These are phyloP conservation scores for Meloidogyne chitwoodi DNA, from an alignment of 1,140 invertebrate species.

Conservation along the genomic window DNA sequence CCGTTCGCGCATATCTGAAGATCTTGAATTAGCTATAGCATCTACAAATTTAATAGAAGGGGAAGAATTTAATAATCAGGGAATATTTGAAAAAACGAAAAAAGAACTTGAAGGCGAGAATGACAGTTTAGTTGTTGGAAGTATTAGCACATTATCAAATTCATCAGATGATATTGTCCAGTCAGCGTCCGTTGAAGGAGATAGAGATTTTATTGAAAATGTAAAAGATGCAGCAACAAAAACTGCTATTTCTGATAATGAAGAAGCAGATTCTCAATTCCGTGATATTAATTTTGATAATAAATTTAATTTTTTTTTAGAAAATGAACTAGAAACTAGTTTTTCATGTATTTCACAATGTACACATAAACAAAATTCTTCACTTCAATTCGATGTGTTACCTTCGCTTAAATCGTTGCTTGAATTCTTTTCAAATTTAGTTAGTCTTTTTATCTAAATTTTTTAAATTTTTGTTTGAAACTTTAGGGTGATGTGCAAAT, in stretches of 20 bases:
- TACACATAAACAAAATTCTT: constrained; percentile 13
- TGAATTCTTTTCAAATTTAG: constrained; percentile 27
- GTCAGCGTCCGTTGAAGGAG: neutral
- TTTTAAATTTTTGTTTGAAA: neutral
- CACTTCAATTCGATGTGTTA: constrained; percentile 13
- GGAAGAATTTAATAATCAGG: neutral
- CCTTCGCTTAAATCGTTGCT: constrained; percentile 26
- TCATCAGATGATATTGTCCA: neutral
- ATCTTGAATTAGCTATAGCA: neutral
- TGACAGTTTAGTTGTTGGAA: neutral
- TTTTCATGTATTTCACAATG: neutral
- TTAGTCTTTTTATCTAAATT: neutral
- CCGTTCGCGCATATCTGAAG: neutral
- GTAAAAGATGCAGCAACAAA: neutral
- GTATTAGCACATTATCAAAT: neutral
- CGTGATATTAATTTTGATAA: neutral
- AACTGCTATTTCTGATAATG: neutral
- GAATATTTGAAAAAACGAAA: neutral
- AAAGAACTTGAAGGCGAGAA: neutral
- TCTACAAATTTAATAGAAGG: neutral
- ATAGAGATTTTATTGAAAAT: neutral
- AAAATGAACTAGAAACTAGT: neutral
- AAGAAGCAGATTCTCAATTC: neutral
- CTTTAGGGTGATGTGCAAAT: constrained; percentile 37
- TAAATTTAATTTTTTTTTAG: neutral